Evolutionary conservation across 2,113 vertebrate genomes (phyloP).

Genomic region (Solea solea): DNA sequence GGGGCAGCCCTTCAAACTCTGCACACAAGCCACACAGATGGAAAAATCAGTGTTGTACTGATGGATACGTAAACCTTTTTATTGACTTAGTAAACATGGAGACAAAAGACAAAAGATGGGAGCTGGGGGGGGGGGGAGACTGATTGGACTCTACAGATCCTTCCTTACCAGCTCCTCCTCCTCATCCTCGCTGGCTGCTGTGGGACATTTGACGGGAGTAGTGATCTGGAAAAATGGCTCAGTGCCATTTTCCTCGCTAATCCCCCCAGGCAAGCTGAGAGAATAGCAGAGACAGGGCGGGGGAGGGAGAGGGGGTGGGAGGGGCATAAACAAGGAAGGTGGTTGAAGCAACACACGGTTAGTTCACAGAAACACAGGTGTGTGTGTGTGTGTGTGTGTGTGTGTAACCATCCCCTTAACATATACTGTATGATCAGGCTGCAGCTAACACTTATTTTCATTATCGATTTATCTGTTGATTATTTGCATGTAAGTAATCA

Average conservation of each 20-base stretch:
- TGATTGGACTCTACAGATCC: constrained; percentile 34
- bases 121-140: neutral
- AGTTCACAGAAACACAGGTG: too few species aligned
- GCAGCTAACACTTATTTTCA: too few species aligned
- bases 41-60: neutral
- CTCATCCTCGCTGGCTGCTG: constrained; percentile 79
- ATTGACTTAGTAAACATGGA: neutral
- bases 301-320: neutral
- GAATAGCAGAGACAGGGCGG: constrained; percentile 28
- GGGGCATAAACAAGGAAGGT: neutral
- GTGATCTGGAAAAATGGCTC: constrained; percentile 70
- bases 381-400: too few species aligned
- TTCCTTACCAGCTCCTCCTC: constrained; percentile 93
- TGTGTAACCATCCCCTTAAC: too few species aligned
- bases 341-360: too few species aligned
- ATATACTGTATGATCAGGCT: too few species aligned
- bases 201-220: constrained; percentile 50
- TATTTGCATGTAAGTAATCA: too few species aligned
- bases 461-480: too few species aligned
- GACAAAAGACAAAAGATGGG: neutral
- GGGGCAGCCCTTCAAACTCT: constrained; percentile 94
- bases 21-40: constrained; percentile 41
- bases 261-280: constrained; percentile 72
- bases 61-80: neutral
- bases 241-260: constrained; percentile 68